phyloP scores from a whole-genome alignment of 2,797 vertebrate species.

The Microctenopoma stevenorrisi region DNA sequence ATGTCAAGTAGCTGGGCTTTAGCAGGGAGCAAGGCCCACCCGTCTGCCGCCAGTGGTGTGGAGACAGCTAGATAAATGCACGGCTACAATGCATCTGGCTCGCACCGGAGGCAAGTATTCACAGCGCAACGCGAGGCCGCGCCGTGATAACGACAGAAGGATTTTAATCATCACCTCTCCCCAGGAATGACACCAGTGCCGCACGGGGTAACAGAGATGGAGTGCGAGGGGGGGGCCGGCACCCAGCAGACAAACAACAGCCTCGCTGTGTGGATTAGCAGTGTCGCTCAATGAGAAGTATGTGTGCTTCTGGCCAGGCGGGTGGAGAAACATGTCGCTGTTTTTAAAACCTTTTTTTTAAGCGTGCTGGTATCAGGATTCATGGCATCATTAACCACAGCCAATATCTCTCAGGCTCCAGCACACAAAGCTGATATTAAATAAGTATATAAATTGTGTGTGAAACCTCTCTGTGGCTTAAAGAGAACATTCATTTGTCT shows the following conservation, averaged over 20 bases:
- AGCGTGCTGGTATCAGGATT: slow-evolving; percentile 63
- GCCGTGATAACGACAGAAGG: slow-evolving; percentile 72
- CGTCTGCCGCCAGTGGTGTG: slow-evolving; percentile 75
- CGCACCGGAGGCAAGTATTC: slow-evolving; percentile 75
- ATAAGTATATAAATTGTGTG: slow-evolving; percentile 69
- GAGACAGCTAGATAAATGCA: slow-evolving; percentile 82
- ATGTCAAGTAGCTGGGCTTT: slow-evolving; percentile 79
- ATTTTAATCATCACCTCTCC: slow-evolving; percentile 82
- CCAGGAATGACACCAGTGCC: slow-evolving; percentile 78
- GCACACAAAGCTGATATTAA: slow-evolving; percentile 70
- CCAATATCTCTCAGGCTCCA: slow-evolving; percentile 62
- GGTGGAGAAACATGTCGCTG: slow-evolving; percentile 50
- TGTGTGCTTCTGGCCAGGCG: slow-evolving; percentile 70
- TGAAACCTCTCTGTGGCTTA: slow-evolving; percentile 58
- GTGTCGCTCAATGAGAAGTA: slow-evolving; percentile 59
- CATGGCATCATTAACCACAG: slow-evolving; percentile 75
- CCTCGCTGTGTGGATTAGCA: slow-evolving; percentile 69
- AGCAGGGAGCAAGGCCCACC: slow-evolving; percentile 71
- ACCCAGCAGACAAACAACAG: slow-evolving; percentile 80
- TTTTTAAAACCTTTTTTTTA: slow-evolving; percentile 12
- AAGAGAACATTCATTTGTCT: slow-evolving; percentile 62
- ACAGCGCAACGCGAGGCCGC: slow-evolving; percentile 59
- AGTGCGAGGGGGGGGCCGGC: slow-evolving; percentile 53
- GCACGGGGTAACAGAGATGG: slow-evolving; percentile 74
- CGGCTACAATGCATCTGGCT: slow-evolving; percentile 77